Percentiles rank a stretch among this genome's conserved stretches.
Evolutionary conservation across 1,140 invertebrate species (phyloP).

Genomic region (Drosophila guanche): DNA sequence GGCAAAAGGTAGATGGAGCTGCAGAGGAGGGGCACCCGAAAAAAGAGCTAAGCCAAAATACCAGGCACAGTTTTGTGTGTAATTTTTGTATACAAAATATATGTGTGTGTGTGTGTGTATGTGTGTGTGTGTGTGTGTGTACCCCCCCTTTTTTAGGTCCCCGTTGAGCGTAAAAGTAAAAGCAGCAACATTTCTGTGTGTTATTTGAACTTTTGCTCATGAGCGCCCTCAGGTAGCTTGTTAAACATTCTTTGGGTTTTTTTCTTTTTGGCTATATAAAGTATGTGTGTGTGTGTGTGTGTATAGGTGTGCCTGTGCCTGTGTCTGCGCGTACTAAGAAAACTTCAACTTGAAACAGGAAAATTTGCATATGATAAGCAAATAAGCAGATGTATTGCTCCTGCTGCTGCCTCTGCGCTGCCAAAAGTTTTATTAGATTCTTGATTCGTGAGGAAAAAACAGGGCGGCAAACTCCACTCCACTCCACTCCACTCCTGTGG

Average conservation of each 20-base stretch:
- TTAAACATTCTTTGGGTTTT: conserved; percentile 79
- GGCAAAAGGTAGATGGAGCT: background rate
- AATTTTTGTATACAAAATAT: background rate
- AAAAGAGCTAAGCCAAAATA: conserved; percentile 26
- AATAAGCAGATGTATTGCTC: conserved; percentile 66
- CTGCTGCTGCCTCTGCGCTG: conserved; percentile 18
- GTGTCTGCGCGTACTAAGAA: conserved; percentile 11
- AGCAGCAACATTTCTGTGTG: conserved; percentile 58
- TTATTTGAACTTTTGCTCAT: conserved; percentile 78
- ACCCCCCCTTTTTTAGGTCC: conserved; percentile 4
- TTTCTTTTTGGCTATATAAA: conserved; percentile 40
- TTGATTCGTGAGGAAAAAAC: conserved; percentile 51
- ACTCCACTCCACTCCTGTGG: conserved; percentile 47
- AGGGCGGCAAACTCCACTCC: conserved; percentile 10
- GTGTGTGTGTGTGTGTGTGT: no score
- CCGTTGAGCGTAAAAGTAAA: conserved; percentile 53
- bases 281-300: conserved; percentile 22
- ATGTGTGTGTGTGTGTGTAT: no score
- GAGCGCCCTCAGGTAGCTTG: conserved; percentile 71
- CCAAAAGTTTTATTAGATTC: conserved; percentile 80
- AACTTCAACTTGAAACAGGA: conserved; percentile 74
- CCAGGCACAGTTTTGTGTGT: conserved; percentile 30
- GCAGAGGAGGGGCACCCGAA: background rate
- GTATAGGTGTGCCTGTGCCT: background rate
- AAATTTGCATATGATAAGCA: conserved; percentile 82